phyloP scores from a whole-genome alignment of 1,140 invertebrate species.

The Procambarus clarkii region DNA sequence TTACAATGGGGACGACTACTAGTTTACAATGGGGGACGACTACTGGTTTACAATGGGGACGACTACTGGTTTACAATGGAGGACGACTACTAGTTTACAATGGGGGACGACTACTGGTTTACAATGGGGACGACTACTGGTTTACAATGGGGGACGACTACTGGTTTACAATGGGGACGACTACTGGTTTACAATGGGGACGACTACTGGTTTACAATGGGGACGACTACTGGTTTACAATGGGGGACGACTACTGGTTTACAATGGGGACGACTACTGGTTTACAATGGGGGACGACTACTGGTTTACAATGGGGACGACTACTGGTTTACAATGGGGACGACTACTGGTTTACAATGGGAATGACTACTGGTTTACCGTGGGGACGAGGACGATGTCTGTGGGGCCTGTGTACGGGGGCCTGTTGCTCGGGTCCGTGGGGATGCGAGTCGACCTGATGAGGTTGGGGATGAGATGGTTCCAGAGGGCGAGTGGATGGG shows the following conservation, averaged over 20 bases:
- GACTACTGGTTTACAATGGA: conserved; percentile 34
- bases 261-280: neutral
- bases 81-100: no score
- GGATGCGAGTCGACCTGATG: conserved; percentile 79
- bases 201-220: neutral
- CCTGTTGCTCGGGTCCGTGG: neutral
- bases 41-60: neutral
- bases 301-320: conserved; percentile 45
- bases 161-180: conserved; percentile 48
- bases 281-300: neutral
- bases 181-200: neutral
- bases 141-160: neutral
- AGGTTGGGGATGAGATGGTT: conserved; percentile 96
- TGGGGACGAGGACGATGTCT: conserved; percentile 43
- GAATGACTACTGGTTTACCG: conserved; percentile 4
- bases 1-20: conserved; percentile 52
- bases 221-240: conserved; percentile 8
- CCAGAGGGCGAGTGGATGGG: conserved; percentile 96
- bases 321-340: neutral
- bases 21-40: neutral
- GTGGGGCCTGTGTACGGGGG: conserved; percentile 36
- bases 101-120: no score
- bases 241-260: conserved; percentile 27
- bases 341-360: neutral
- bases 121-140: neutral